Conservation (phyloP, 1,140 invertebrate species). For the Tetranychus urticae region DNA sequence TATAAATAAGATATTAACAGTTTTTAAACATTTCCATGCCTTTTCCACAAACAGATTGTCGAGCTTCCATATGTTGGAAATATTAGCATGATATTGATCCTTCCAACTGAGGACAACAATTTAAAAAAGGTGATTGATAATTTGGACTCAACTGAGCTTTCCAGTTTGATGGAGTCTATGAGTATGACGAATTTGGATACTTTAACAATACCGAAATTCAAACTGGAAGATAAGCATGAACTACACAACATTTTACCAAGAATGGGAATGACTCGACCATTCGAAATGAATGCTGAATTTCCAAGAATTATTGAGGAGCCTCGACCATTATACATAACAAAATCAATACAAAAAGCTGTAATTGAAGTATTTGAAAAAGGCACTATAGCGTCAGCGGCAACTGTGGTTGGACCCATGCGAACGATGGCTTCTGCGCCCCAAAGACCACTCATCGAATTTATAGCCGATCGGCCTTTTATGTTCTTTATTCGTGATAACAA, state of each 20-base stretch:
- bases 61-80: no score
- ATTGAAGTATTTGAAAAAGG: conserved; percentile 24
- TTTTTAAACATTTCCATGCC: no score
- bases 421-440: not conserved
- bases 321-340: not conserved
- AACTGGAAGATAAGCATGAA: conserved; percentile 37
- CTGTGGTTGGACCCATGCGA: not conserved
- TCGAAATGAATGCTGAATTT: conserved; percentile 29
- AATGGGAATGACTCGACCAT: conserved; percentile 42
- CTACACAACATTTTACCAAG: conserved; percentile 33
- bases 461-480: conserved; percentile 40
- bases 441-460: conserved; percentile 30
- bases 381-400: conserved; percentile 22
- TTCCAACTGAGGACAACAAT: no score
- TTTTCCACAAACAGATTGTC: no score
- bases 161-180: no score
- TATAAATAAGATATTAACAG: no score
- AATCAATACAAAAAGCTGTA: conserved; percentile 14
- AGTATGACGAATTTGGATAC: no score
- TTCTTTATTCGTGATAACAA: conserved; percentile 38
- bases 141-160: no score
- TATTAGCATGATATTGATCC: no score
- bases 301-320: conserved; percentile 27
- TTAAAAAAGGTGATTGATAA: no score
- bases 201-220: conserved; percentile 46